Conservation (phyloP, 2,888 invertebrate species). For the Ligdia adustata region DNA sequence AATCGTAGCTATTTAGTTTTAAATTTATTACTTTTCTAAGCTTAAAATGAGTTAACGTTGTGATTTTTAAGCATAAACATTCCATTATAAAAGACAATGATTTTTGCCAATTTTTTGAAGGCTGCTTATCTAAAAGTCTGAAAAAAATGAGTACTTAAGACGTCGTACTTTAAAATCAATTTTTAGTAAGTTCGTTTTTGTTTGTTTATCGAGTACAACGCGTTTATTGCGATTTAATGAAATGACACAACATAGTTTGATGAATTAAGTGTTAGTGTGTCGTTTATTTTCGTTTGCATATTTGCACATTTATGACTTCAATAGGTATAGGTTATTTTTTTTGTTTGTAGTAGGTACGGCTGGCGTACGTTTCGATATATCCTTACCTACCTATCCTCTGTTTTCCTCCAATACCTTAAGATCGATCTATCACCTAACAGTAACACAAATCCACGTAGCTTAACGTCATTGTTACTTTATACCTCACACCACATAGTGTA, state of each 20-base stretch:
- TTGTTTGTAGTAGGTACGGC: constrained; percentile 4
- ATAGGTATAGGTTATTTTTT: constrained; percentile 15
- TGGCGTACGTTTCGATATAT: constrained; percentile 31
- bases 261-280: constrained; percentile 45
- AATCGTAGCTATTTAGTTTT: constrained; percentile 44
- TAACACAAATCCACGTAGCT: constrained; percentile 57
- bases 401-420: constrained; percentile 12
- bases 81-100: constrained; percentile 70
- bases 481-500: constrained; percentile 74
- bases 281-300: constrained; percentile 58
- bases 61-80: constrained; percentile 73
- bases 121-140: constrained; percentile 66
- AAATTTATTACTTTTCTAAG: constrained; percentile 22
- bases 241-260: constrained; percentile 51
- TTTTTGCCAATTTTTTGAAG: constrained; percentile 65
- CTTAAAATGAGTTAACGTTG: constrained; percentile 48
- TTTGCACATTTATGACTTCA: constrained; percentile 40
- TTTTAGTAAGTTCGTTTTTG: constrained; percentile 55
- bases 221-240: constrained; percentile 66
- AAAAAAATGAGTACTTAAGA: constrained; percentile 47
- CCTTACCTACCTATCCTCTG: constrained; percentile 29
- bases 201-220: constrained; percentile 61
- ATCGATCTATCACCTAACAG: constrained; percentile 51
- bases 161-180: constrained; percentile 50
- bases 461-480: constrained; percentile 57